Percentiles rank a stretch among this genome's conserved stretches.
Evolutionary conservation across 2,888 invertebrate species (phyloP).

Genomic region (Branchinecta sandiegonensis): DNA sequence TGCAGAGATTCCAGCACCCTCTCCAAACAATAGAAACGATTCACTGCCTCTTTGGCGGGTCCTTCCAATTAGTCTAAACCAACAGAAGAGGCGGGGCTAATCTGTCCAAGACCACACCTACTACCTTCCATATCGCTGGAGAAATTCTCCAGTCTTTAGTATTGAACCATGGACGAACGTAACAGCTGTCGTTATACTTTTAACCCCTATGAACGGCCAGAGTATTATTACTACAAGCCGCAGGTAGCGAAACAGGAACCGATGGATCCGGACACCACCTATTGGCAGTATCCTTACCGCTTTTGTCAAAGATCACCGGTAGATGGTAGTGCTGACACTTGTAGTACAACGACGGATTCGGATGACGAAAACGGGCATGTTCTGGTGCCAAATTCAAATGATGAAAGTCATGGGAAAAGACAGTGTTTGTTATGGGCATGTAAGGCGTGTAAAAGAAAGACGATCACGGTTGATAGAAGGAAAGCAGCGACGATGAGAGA

Average conservation of each 20-base stretch:
- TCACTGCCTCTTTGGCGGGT: too few relatives aligned
- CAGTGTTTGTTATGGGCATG: conserved; percentile 91
- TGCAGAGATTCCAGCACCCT: too few relatives aligned
- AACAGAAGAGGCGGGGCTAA: conserved; percentile 1
- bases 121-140: conserved; percentile 4
- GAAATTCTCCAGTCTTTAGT: conserved; percentile 1
- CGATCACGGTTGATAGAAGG: conserved; percentile 82
- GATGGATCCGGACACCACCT: background rate
- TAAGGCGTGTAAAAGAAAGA: conserved; percentile 92
- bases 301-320: background rate
- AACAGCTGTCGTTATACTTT: conserved; percentile 2
- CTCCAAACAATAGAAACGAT: too few relatives aligned
- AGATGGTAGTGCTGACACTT: background rate
- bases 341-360: conserved; percentile 1
- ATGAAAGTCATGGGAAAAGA: conserved; percentile 34
- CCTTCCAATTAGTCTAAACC: conserved; percentile 9
- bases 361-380: conserved; percentile 1
- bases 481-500: conserved; percentile 95
- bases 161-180: background rate
- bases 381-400: background rate
- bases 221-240: background rate
- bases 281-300: conserved; percentile 5
- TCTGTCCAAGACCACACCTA: background rate
- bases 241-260: background rate
- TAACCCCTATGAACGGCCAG: conserved; percentile 7